A percentile compares a stretch with the other conserved stretches of the same genome.
Evolutionary conservation across 2,888 invertebrate genomes (phyloP).

Genomic region (Therioaphis trifolii): DNA sequence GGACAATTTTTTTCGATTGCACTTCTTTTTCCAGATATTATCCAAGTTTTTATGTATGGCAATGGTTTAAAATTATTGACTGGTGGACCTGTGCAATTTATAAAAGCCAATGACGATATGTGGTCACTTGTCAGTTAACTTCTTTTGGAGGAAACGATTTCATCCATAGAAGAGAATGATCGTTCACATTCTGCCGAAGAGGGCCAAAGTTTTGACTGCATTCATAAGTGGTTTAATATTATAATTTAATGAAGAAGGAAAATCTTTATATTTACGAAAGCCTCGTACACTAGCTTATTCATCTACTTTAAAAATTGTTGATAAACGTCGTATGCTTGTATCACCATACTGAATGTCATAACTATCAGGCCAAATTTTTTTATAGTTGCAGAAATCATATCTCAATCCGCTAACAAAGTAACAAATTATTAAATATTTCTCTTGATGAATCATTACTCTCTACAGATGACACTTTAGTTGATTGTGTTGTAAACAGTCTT

Average conservation of each 20-base stretch:
- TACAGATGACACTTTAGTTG: no score
- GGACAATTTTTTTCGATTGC: constrained; percentile 11
- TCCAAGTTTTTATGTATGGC: no score
- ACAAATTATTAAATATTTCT: constrained; percentile 1
- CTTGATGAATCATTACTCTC: no score
- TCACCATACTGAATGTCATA: constrained; percentile 7
- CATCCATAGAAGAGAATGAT: no score
- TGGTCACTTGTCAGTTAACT: constrained; percentile 2
- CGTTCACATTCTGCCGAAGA: no score
- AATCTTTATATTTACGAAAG: constrained; percentile 10
- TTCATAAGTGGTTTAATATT: constrained; percentile 13
- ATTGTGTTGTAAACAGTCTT: no score
- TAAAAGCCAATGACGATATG: constrained; percentile 12
- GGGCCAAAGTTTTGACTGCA: neutral
- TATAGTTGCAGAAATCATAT: neutral
- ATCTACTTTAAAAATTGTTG: constrained; percentile 10
- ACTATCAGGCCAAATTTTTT: neutral
- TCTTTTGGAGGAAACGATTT: constrained; percentile 3
- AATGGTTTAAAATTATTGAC: constrained; percentile 9
- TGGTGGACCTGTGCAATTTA: constrained; percentile 13
- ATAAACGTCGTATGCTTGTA: neutral
- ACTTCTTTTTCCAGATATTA: no score
- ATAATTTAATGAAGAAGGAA: constrained; percentile 16
- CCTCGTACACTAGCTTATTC: constrained; percentile 13
- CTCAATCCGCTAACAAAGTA: neutral